phyloP scores from a whole-genome alignment of 2,888 invertebrate genomes.

The Caenorhabditis sp. region DNA sequence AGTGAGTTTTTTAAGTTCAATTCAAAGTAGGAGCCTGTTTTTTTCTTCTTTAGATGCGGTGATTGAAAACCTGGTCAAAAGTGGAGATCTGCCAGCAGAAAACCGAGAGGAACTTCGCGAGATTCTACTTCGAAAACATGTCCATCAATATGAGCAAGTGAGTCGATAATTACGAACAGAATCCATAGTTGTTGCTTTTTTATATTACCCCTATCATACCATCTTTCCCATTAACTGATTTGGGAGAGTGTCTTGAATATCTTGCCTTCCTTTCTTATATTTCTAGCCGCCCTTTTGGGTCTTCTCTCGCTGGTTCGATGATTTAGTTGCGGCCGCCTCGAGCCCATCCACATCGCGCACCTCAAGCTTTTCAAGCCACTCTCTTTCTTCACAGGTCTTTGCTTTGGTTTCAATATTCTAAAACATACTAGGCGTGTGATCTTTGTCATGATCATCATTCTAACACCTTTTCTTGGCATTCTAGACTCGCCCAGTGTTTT shows the following conservation, averaged over 20 bases:
- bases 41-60: conserved; percentile 76
- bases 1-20: conserved; percentile 71
- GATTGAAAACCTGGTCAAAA: conserved; percentile 84
- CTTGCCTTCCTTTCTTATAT: conserved; percentile 9
- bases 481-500: neutral
- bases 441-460: conserved; percentile 42
- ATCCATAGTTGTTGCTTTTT: neutral
- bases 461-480: conserved; percentile 17
- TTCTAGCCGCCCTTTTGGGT: conserved; percentile 63
- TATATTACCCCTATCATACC: neutral
- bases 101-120: conserved; percentile 90
- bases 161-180: neutral
- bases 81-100: conserved; percentile 88
- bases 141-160: conserved; percentile 92
- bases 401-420: conserved; percentile 5
- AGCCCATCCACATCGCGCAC: conserved; percentile 60
- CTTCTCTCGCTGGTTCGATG: conserved; percentile 57
- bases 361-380: conserved; percentile 62
- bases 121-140: conserved; percentile 91
- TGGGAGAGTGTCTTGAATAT: conserved; percentile 52
- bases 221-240: neutral
- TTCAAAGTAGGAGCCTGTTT: too few relatives aligned
- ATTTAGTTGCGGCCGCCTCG: conserved; percentile 44
- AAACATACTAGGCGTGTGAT: conserved; percentile 31
- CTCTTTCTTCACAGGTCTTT: conserved; percentile 49